phyloP scores from a whole-genome alignment of 2,888 invertebrate species.

The Oegoconia quadripuncta region DNA sequence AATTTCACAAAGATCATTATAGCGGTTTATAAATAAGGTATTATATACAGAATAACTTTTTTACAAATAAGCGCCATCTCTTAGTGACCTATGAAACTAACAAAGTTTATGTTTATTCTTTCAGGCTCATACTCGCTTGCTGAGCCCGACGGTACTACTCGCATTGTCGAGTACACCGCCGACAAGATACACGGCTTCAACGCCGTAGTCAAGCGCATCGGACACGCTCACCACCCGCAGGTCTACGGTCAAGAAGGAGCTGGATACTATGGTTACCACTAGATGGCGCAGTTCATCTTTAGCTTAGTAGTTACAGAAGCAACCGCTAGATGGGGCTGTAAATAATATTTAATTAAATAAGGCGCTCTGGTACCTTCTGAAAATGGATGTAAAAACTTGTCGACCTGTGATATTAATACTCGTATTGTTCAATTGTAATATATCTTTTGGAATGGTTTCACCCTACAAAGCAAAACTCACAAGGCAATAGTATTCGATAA shows the following conservation, averaged over 20 bases:
- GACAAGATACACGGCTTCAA: conserved; percentile 73
- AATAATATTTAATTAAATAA: conserved; percentile 16
- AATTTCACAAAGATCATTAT: too few species aligned
- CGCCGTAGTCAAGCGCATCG: conserved; percentile 72
- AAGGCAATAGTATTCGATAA: too few species aligned
- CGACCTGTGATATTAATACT: conserved; percentile 9
- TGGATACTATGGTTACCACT: conserved; percentile 60
- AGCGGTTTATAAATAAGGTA: too few species aligned
- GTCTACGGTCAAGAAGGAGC: conserved; percentile 48
- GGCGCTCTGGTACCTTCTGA: conserved; percentile 13
- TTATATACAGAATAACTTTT: too few species aligned
- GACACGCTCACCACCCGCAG: conserved; percentile 69
- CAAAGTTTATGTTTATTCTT: conserved; percentile 5
- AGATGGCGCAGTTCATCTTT: conserved; percentile 33
- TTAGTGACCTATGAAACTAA: background rate
- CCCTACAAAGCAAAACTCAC: too few species aligned
- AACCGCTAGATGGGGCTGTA: conserved; percentile 41
- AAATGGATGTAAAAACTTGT: background rate
- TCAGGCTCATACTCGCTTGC: conserved; percentile 72
- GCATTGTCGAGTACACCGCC: conserved; percentile 74
- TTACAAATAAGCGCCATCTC: conserved; percentile 17
- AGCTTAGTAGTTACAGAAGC: conserved; percentile 22
- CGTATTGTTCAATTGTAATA: background rate
- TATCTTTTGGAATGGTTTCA: background rate
- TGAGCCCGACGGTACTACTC: conserved; percentile 72